Evolutionary conservation across 2,888 invertebrate species (phyloP).

Genomic region (Formica aserva): DNA sequence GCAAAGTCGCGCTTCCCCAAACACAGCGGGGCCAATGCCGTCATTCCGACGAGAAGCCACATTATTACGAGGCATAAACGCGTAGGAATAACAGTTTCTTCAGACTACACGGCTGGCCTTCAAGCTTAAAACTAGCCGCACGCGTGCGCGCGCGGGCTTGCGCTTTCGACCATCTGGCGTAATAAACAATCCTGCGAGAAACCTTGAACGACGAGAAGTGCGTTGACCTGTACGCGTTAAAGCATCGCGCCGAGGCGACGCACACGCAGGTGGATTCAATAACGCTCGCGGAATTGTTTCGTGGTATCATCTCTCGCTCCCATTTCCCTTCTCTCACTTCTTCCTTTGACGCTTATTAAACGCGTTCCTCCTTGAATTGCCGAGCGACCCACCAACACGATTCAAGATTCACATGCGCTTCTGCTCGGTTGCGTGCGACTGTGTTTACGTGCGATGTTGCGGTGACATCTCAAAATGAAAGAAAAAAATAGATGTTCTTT

Average conservation of each 20-base stretch:
- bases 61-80: constrained; percentile 38
- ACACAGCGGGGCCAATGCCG: neutral
- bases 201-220: constrained; percentile 41
- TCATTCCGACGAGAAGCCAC: constrained; percentile 9
- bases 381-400: constrained; percentile 45
- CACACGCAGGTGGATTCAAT: constrained; percentile 63
- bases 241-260: constrained; percentile 4
- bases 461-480: neutral
- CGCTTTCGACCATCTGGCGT: constrained; percentile 40
- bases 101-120: constrained; percentile 34
- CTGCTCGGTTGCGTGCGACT: neutral
- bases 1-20: constrained; percentile 29
- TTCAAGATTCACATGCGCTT: constrained; percentile 42
- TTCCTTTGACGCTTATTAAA: constrained; percentile 54
- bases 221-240: constrained; percentile 58
- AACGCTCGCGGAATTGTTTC: constrained; percentile 37
- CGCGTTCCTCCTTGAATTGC: constrained; percentile 47
- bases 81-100: constrained; percentile 38
- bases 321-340: constrained; percentile 57
- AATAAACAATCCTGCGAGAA: constrained; percentile 48
- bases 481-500: constrained; percentile 14
- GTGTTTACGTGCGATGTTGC: constrained; percentile 28
- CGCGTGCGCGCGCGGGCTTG: neutral
- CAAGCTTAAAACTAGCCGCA: constrained; percentile 41
- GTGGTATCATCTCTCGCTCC: constrained; percentile 11